These are phyloP conservation scores for Sander vitreus DNA, from an alignment of 2,113 vertebrate species.

Conservation along the genomic window DNA sequence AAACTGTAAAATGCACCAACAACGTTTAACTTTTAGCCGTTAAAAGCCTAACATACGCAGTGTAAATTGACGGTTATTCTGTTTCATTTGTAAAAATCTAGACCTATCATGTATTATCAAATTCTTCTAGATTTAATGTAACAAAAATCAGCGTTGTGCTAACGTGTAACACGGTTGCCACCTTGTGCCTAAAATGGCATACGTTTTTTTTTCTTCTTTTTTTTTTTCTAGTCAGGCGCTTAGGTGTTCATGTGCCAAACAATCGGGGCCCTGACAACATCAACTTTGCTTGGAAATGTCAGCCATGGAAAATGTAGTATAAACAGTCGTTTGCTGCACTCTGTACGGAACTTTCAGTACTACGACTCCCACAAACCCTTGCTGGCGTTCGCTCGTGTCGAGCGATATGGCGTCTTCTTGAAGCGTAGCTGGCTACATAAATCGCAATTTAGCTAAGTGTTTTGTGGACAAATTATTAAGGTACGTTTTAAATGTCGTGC, in stretches of 20 bases:
- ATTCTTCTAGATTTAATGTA: not conserved
- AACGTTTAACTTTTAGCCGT: no score
- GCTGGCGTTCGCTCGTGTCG: constrained; percentile 15
- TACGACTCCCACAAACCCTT: constrained; percentile 73
- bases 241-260: constrained; percentile 49
- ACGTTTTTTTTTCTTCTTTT: no score
- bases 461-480: constrained; percentile 64
- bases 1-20: no score
- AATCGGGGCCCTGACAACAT: not conserved
- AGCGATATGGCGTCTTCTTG: constrained; percentile 75
- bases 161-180: constrained; percentile 52
- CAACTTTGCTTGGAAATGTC: constrained; percentile 15
- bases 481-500: constrained; percentile 25
- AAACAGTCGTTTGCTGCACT: rapidly evolving
- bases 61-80: not conserved
- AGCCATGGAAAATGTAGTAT: constrained; percentile 67
- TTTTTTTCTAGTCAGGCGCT: constrained; percentile 65
- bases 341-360: constrained; percentile 3
- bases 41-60: no score
- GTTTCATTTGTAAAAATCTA: not conserved
- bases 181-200: constrained; percentile 52
- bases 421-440: constrained; percentile 61
- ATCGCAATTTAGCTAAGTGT: constrained; percentile 43
- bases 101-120: not conserved
- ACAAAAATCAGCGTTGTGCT: not conserved